Evolutionary conservation across 2,797 vertebrate genomes (phyloP), one percentile per base, ranked within the genome.

Genomic region (Malurus leucopterus): DNA sequence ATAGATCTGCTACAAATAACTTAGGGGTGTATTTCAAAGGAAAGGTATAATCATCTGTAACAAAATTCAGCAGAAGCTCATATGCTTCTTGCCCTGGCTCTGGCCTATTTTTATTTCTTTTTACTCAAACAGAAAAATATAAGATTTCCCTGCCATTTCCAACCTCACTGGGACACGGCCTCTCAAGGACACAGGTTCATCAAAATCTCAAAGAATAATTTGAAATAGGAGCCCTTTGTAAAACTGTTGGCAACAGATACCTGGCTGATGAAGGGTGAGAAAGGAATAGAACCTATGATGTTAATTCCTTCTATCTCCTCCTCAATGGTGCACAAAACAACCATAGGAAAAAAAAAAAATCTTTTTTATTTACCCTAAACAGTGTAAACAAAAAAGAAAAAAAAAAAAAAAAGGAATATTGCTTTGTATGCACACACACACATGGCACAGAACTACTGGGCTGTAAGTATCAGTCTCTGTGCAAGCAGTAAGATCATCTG

Each of bases 1-100:
- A 36, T 13, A 29, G 40, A 85, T 75, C 88, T 87, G 67, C 82
- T 87, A 87, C 82, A 93, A 89, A 92, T 81, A 93, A 89, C 84
- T 22, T 32, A 46, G 41, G 43, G 19, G 29, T 64, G 11, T 47
- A 80, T 78, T 92, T 86, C 77, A 90, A 90, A 87, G 73, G 53
- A 90, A 86, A 92, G 50, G 76, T 63, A 89, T 57, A 91, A 91
- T 75, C 67, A 90, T 34, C 36, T 36, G 67, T 53, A 55, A 68
- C 27, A 85, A 89, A 83, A 89, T 74, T 67, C 79, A 87, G 32
- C 62, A 91, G 58, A 74, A 77, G 64, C n/a, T 83, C 40, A 53
- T 53, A 64, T 63, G 63, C 34, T 15, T 86, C 58, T 76, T 84
- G 63, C 47, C 12, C 19, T 51, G 23, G 51, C 30, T 87, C 32